Percentiles rank a stretch among this genome's conserved stretches.
These are phyloP conservation scores for Blastomussa wellsi DNA, from an alignment of 92 coral and sea anemone genomes.

Conservation along the genomic window DNA sequence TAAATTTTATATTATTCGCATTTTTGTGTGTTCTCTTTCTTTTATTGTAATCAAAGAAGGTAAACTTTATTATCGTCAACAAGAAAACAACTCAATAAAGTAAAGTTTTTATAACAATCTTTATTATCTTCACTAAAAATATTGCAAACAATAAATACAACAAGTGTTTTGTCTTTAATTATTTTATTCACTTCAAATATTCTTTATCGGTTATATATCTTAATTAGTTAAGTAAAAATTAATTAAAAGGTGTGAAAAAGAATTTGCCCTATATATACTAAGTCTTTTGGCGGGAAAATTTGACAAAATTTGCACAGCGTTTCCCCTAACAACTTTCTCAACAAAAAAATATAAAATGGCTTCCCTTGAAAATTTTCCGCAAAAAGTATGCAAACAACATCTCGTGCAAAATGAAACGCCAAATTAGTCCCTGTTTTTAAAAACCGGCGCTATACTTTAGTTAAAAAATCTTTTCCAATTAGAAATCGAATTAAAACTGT, in stretches of 20 bases:
- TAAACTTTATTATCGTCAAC: too few species aligned
- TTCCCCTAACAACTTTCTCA: conserved; percentile 5
- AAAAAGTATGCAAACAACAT: not conserved
- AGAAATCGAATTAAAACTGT: not conserved
- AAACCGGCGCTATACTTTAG: not conserved
- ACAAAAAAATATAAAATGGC: conserved; percentile 1
- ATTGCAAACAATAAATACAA: not conserved
- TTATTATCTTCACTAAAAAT: not conserved
- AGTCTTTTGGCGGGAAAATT: conserved; percentile 32
- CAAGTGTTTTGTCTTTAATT: not conserved
- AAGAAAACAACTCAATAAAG: not conserved
- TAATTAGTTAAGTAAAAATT: not conserved
- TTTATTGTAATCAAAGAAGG: too few species aligned
- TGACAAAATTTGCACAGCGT: conserved; percentile 10
- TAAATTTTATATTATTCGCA: not conserved
- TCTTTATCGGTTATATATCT: too few species aligned
- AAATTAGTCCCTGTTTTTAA: not conserved
- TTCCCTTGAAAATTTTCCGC: not conserved
- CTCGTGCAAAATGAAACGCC: not conserved
- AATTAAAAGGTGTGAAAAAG: not conserved
- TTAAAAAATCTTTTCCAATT: not conserved
- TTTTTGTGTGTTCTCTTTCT: not conserved
- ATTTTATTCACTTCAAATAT: not conserved
- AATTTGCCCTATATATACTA: not conserved
- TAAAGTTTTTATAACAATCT: too few species aligned